A percentile compares a stretch with the other conserved stretches of the same genome.
Evolutionary conservation across 2,888 invertebrate genomes (phyloP).

Genomic region (Beris morrisii): DNA sequence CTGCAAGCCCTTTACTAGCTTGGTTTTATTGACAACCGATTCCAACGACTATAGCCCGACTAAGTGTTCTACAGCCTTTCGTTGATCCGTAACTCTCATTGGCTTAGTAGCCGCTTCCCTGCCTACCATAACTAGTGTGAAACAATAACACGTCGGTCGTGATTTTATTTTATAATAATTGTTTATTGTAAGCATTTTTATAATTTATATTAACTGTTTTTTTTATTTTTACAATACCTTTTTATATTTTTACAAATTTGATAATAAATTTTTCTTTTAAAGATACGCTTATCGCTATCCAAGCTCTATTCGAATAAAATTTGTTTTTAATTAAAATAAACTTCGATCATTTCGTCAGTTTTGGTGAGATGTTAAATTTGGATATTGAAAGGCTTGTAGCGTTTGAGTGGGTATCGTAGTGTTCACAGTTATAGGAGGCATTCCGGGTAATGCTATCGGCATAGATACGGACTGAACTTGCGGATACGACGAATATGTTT

Average conservation of each 20-base stretch:
- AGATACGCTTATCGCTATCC: slow-evolving; percentile 5
- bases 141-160: no score
- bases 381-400: slow-evolving; percentile 36
- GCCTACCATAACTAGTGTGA: no score
- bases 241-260: slow-evolving; percentile 19
- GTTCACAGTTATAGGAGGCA: slow-evolving; percentile 79
- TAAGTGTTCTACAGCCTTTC: no score
- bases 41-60: no score
- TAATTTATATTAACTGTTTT: slow-evolving; percentile 1
- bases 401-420: slow-evolving; percentile 57
- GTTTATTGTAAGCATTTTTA: slow-evolving; percentile 22
- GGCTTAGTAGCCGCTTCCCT: no score
- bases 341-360: slow-evolving; percentile 15
- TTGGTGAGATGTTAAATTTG: slow-evolving; percentile 34
- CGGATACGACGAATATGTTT: slow-evolving; percentile 54
- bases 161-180: not conserved
- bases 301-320: slow-evolving; percentile 1
- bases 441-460: slow-evolving; percentile 72
- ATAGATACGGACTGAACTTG: slow-evolving; percentile 62
- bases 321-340: not conserved
- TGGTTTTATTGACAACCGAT: no score
- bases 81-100: no score
- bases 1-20: no score
- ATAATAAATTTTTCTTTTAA: slow-evolving; percentile 14
- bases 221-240: slow-evolving; percentile 7